Base-by-base conservation (phyloP, 2,888 invertebrate species). In the Megastigmus dorsalis region DNA sequence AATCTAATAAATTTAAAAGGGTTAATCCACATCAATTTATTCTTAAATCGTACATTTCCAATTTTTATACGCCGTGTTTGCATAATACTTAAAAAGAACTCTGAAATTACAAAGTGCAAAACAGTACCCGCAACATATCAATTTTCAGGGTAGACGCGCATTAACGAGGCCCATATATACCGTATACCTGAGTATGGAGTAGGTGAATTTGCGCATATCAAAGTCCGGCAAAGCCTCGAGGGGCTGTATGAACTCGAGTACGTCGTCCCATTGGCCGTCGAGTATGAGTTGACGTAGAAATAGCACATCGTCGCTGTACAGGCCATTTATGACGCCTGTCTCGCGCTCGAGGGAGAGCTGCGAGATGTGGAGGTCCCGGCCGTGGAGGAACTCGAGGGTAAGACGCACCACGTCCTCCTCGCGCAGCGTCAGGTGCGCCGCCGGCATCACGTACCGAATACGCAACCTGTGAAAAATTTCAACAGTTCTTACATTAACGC, bases 221-320 rank as follows among this genome's bases (percentile, higher is more conserved):
- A 98, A 98, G 48, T 93, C 92, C 82, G 93, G 93, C 75, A 95
- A 89, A 9, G 93, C 92, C 85, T 95, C 95, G 66, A 98, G 90
- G 0, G 98, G 98, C 89, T 98, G 97, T 75, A 98, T 95, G 88
- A 98, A 98, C 87, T 98, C 97, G 75, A 97, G 89, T 0, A 96
- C 97, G 88, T 98, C 97, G 89, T 98, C 98, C 98, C 98, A 98
- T 89, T 98, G 97, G 18, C 98, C 98, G 88, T 98, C 98, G 67
- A 98, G 92, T 80, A 98, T 97, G 65, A 98, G 92, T 89, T 98
- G 97, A 18, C 98, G 92, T 20, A 98, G 90, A 88, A 98, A 98
- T 55, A 98, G 91, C 43, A 97, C 93, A 88, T 98, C 98, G 88
- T 98, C 97, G 13, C 97, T 96, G 88, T 93, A 97, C 85, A 94